These are phyloP conservation scores for Planococcus citri DNA, from an alignment of 1,140 invertebrate species.

Conservation along the genomic window DNA sequence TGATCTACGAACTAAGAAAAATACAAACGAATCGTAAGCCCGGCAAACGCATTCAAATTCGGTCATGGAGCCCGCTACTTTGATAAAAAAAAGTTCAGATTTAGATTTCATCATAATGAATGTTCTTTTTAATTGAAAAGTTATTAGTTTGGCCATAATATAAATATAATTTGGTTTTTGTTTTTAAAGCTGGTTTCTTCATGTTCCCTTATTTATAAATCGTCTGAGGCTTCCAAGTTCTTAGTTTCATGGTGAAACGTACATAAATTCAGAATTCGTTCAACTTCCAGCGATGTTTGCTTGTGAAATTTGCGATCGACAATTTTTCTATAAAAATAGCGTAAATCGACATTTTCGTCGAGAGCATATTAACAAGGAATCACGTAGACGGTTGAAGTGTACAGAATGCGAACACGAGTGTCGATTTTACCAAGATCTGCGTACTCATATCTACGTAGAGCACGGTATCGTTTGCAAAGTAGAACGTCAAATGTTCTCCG, in stretches of 20 bases:
- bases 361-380: slow-evolving; percentile 11
- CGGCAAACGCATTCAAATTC: too few relatives aligned
- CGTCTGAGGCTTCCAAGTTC: too few relatives aligned
- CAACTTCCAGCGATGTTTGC: background rate
- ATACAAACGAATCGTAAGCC: too few relatives aligned
- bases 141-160: too few relatives aligned
- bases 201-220: too few relatives aligned
- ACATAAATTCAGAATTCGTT: background rate
- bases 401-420: slow-evolving; percentile 11
- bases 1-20: too few relatives aligned
- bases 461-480: slow-evolving; percentile 13
- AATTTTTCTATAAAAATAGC: slow-evolving; percentile 12
- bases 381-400: background rate
- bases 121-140: too few relatives aligned
- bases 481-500: background rate
- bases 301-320: slow-evolving; percentile 10
- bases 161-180: too few relatives aligned
- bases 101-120: too few relatives aligned
- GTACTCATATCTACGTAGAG: background rate
- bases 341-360: slow-evolving; percentile 11
- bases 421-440: background rate
- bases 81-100: too few relatives aligned
- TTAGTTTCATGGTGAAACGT: background rate
- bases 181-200: too few relatives aligned
- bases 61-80: too few relatives aligned